Evolutionary conservation across 1,140 invertebrate species (phyloP).

Genomic region (Tetramorium alpestre): DNA sequence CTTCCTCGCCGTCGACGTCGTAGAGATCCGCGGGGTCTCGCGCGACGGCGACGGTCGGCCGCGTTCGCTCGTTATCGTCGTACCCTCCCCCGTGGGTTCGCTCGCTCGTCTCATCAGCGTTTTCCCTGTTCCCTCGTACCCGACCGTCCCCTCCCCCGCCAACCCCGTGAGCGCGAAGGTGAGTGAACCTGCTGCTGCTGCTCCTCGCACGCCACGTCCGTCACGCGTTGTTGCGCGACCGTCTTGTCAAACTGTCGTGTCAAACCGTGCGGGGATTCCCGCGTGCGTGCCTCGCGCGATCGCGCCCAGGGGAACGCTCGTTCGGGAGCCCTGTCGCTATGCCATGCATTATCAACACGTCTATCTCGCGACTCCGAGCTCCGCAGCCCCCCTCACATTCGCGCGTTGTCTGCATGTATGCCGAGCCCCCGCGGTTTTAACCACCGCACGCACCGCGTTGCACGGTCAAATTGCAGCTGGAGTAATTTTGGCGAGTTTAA

Average conservation of each 20-base stretch:
- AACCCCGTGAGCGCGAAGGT: conserved; percentile 49
- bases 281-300: too few species aligned
- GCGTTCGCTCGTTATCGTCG: background rate
- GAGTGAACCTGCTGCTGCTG: conserved; percentile 58
- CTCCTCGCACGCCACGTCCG: conserved; percentile 48
- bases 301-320: too few species aligned
- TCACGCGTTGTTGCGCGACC: conserved; percentile 12
- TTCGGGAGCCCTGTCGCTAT: background rate
- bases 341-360: conserved; percentile 24
- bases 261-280: too few species aligned
- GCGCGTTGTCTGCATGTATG: background rate
- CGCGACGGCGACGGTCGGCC: background rate
- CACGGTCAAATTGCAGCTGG: background rate
- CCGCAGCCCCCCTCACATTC: background rate
- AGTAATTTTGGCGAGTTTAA: background rate
- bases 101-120: background rate
- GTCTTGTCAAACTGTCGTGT: too few species aligned
- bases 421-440: background rate
- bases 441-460: background rate
- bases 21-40: background rate
- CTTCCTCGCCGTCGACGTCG: background rate
- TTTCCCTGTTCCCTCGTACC: background rate
- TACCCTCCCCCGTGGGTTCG: background rate
- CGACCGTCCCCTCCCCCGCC: background rate
- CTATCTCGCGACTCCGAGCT: background rate